These are phyloP conservation scores for Misgurnus mizolepis DNA, from an alignment of 2,113 vertebrate species.

Conservation along the genomic window DNA sequence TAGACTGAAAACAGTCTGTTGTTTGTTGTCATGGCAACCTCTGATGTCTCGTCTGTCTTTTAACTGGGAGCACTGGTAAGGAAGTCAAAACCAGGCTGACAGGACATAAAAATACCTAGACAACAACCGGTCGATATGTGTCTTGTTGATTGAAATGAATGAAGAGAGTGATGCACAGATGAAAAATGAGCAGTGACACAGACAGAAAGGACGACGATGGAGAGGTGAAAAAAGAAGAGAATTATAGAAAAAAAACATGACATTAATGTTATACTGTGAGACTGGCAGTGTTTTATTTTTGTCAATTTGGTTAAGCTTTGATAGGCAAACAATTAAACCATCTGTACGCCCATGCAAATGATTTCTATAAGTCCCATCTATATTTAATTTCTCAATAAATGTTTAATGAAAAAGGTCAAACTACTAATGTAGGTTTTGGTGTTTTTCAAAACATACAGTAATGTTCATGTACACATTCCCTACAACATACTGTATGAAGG, in stretches of 20 bases:
- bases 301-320: too few species aligned
- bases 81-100: conserved; percentile 22
- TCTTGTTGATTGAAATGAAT: conserved; percentile 29
- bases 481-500: background rate
- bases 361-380: too few species aligned
- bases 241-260: too few species aligned
- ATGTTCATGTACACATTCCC: background rate
- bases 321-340: too few species aligned
- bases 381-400: too few species aligned
- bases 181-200: conserved; percentile 34
- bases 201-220: conserved; percentile 62
- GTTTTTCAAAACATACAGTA: background rate
- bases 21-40: conserved; percentile 60
- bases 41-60: background rate
- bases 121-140: background rate
- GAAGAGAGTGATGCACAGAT: conserved; percentile 20
- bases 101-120: background rate
- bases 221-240: background rate
- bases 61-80: conserved; percentile 47
- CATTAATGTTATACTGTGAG: too few species aligned
- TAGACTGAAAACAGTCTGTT: conserved; percentile 1
- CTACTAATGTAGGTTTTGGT: background rate
- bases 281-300: too few species aligned
- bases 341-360: too few species aligned
- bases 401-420: too few species aligned